Conservation (phyloP, 2,113 vertebrate species). For the Eolophus roseicapilla region DNA sequence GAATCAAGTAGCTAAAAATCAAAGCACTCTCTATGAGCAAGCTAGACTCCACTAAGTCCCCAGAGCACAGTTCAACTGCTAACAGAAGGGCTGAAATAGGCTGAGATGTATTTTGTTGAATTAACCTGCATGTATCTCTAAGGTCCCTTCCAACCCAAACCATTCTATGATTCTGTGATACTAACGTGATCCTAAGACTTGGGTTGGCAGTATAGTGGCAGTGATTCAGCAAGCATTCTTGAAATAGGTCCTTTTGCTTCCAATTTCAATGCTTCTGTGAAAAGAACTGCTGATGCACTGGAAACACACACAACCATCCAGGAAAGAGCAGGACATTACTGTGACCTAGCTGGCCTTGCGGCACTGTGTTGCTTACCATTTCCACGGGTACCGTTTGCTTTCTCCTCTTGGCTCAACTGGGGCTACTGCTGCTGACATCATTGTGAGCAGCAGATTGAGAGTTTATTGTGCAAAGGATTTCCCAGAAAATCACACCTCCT, state of each 20-base stretch:
- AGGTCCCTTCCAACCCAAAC: neutral
- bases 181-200: neutral
- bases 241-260: neutral
- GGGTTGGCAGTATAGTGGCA: neutral
- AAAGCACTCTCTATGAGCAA: accelerated
- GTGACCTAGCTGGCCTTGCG: neutral
- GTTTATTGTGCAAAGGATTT: neutral
- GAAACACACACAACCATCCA: neutral
- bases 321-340: neutral
- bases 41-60: neutral
- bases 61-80: neutral
- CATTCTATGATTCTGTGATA: neutral
- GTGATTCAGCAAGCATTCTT: neutral
- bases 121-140: neutral
- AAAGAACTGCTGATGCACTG: neutral
- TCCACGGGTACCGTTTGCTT: neutral
- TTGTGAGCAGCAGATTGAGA: neutral
- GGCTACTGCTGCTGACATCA: neutral
- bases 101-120: neutral
- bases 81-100: neutral
- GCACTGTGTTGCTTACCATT: neutral
- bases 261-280: neutral
- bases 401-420: neutral
- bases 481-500: neutral
- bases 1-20: neutral